Evolutionary conservation across 2,888 invertebrate genomes (phyloP).

Genomic region (Emmelina monodactyla): DNA sequence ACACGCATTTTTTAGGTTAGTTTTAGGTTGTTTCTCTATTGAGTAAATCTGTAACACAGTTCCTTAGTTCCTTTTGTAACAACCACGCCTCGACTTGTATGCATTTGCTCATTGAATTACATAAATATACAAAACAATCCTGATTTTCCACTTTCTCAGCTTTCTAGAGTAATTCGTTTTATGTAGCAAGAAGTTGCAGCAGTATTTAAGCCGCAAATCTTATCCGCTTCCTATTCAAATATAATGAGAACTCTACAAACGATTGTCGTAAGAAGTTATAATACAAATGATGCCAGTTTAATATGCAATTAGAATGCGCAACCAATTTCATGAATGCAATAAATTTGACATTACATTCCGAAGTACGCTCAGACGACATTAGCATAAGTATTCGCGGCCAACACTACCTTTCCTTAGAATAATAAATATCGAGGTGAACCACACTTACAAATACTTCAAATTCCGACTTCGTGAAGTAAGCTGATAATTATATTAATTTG

Average conservation of each 20-base stretch:
- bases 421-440: conserved; percentile 41
- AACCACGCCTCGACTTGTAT: neutral
- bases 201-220: too few species aligned
- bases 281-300: too few species aligned
- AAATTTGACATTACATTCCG: too few species aligned
- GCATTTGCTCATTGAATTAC: too few species aligned
- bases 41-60: neutral
- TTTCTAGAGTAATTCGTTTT: conserved; percentile 6
- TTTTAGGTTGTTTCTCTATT: too few species aligned
- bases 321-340: too few species aligned
- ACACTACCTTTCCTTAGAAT: conserved; percentile 37
- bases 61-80: neutral
- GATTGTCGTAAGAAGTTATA: too few species aligned
- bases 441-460: conserved; percentile 24
- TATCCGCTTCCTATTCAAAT: too few species aligned
- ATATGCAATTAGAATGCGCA: too few species aligned
- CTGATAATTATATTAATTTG: conserved; percentile 1
- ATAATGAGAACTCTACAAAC: too few species aligned
- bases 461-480: conserved; percentile 19
- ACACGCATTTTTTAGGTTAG: conserved; percentile 11
- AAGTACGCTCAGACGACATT: neutral
- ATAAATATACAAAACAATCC: neutral
- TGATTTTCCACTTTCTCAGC: neutral
- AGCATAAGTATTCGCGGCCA: conserved; percentile 14
- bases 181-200: too few species aligned